Evolutionary conservation across 2,113 vertebrate species (phyloP), one percentile per base, ranked within the genome.

Genomic region (Malurus alboscapulatus): DNA sequence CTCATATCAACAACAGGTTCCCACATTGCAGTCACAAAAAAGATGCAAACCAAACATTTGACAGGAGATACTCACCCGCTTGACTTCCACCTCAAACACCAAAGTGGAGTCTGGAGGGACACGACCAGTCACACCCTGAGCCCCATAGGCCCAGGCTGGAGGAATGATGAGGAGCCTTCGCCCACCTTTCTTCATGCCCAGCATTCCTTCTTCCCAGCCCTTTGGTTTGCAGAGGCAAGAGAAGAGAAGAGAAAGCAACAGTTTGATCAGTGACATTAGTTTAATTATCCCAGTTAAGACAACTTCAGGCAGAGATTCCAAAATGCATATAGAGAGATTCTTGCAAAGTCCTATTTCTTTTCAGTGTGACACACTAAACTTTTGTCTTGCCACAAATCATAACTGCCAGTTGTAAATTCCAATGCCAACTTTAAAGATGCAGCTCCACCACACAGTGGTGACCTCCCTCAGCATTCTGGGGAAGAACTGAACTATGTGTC

Each of bases 181-280:
- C 2, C 98, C 98, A 22, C 98, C 98, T 96, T 99, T 99, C 88
- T 96, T 98, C 98, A 99, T 98, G 53, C 98, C 98, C 69, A 98
- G 78, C 98, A 99, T 99, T 38, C 99, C 99, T 61, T 99, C 98
- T 84, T 99, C 99, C 99, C 99, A 99, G 83, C 98, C 98, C 99
- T 99, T 96, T 4, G 58, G 38, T 57, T 83, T 88, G 55, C 54
- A 95, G 71, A 90, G 45, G 74, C 7, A 74, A 29, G 2, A 69
- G 30, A 24, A 29, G 2, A 69, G 30, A 24, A 84, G 20, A 84
- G 76, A 87, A 48, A 89, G 44, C 4, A 17, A 61, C 29, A 78
- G 15, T 9, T 21, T 55, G 22, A 55, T 71, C 48, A 63, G 16
- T 30, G 34, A 48, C 55, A 24, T 50, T 12, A 47, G 34, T 62